Evolutionary conservation across 2,797 vertebrate genomes (phyloP), one percentile per base, ranked within the genome.

Genomic region (Enteromius radiatus): DNA sequence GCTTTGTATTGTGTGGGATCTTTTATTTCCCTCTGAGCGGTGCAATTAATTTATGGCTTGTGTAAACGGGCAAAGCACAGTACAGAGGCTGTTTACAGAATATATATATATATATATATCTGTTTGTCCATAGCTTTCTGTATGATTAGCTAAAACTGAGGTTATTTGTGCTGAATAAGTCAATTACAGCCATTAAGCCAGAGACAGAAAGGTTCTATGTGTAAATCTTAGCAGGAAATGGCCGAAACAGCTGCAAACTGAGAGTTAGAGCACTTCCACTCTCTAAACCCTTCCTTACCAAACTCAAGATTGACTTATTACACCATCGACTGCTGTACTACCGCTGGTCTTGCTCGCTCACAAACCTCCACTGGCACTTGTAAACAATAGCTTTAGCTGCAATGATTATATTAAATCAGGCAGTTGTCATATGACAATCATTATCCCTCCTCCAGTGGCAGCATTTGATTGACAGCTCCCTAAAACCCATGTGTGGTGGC

Each of bases 161-260:
- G 70, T 85, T 43, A 64, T 82, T 69, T 81, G 68, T 43, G 23
- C 47, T 63, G 77, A 84, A 86, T 83, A 74, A 78, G 77, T 83
- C 68, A 79, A 81, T 88, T 84, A 87, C 64, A 83, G 31, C 33
- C 73, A 56, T 79, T 85, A 85, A 84, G 38, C 67, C 68, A 17
- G 49, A 82, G 56, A 65, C 75, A 9, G 59, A 49, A 12, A 23
- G 2, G n/a, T 78, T 81, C 38, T 43, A 76, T 63, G 70, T 81
- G 78, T 82, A 76, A 65, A 82, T 78, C 65, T 59, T 19, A 15
- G 45, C 63, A 52, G 28, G 69, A 82, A 67, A 82, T 63, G 81
- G 26, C 59, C n/a, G 90, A 97, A 94, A 97, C 97, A 78, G 97
- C 95, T 85, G 98, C 97, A 92, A 98, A 98, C 95, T 94, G 96